These are phyloP conservation scores for Epinephelus moara DNA, from an alignment of 2,113 vertebrate species.

Conservation along the genomic window DNA sequence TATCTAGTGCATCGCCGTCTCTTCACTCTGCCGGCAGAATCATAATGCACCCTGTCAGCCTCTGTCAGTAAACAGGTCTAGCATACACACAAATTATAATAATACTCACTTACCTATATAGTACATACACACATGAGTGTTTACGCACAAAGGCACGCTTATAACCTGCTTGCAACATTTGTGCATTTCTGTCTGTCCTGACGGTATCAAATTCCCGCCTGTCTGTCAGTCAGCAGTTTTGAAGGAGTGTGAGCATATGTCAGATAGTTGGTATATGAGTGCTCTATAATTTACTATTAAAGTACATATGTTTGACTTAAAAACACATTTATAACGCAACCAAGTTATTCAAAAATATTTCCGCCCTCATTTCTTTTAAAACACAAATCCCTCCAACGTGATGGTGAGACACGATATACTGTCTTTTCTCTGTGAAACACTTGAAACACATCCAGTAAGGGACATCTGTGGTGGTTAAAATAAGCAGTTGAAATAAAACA, in stretches of 20 bases:
- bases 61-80: conserved; percentile 1
- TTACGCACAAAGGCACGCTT: neutral
- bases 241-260: neutral
- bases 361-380: neutral
- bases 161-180: neutral
- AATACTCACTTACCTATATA: neutral
- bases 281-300: neutral
- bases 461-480: conserved; percentile 41
- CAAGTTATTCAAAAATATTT: neutral
- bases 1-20: neutral
- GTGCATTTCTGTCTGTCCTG: neutral
- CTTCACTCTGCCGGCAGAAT: conserved; percentile 24
- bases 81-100: conserved; percentile 3
- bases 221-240: neutral
- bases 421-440: conserved; percentile 14
- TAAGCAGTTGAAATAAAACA: conserved; percentile 33
- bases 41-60: conserved; percentile 26
- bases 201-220: neutral
- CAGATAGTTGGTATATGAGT: neutral
- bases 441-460: conserved; percentile 29
- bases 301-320: neutral
- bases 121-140: neutral
- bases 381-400: neutral
- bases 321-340: neutral
- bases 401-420: neutral